These are phyloP conservation scores for Grallaria varia DNA, from an alignment of 2,113 vertebrate genomes.

Conservation along the genomic window DNA sequence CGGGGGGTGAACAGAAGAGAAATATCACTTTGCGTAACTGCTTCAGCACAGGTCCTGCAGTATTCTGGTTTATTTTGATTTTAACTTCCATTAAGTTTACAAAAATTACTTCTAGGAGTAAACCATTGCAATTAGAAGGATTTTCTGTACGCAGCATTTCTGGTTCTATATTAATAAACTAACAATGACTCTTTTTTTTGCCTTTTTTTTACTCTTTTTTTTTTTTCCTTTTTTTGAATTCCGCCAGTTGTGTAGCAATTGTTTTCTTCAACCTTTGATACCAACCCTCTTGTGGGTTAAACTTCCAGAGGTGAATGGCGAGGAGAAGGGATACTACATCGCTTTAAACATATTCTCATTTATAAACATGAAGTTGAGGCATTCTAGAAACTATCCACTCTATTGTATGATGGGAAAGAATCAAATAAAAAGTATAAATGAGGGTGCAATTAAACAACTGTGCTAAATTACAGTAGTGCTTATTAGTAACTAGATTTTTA, in stretches of 20 bases:
- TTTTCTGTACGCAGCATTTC: conserved; percentile 50
- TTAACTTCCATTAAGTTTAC: conserved; percentile 64
- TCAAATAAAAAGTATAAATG: conserved; percentile 86
- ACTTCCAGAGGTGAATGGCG: conserved; percentile 61
- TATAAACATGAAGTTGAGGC: conserved; percentile 83
- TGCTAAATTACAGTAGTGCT: conserved; percentile 99
- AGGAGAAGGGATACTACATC: conserved; percentile 77
- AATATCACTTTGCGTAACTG: conserved; percentile 55
- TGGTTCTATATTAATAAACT: conserved; percentile 64
- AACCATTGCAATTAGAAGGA: conserved; percentile 63
- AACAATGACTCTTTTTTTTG: conserved; percentile 37
- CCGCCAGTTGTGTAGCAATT: conserved; percentile 27
- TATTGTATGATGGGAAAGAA: conserved; percentile 83
- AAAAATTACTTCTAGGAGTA: conserved; percentile 71
- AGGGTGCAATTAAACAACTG: conserved; percentile 90
- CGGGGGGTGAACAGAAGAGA: conserved; percentile 63
- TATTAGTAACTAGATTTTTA: conserved; percentile 99
- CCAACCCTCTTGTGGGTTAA: conserved; percentile 44
- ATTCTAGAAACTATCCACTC: conserved; percentile 84
- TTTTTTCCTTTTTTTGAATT: conserved; percentile 21
- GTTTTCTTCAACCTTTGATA: conserved; percentile 44
- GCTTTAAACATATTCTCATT: conserved; percentile 81
- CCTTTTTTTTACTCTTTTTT: not conserved
- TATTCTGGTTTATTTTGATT: conserved; percentile 49
- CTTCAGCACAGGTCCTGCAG: conserved; percentile 69